Conservation (phyloP, 2,113 vertebrate species). For the Propithecus coquereli region DNA sequence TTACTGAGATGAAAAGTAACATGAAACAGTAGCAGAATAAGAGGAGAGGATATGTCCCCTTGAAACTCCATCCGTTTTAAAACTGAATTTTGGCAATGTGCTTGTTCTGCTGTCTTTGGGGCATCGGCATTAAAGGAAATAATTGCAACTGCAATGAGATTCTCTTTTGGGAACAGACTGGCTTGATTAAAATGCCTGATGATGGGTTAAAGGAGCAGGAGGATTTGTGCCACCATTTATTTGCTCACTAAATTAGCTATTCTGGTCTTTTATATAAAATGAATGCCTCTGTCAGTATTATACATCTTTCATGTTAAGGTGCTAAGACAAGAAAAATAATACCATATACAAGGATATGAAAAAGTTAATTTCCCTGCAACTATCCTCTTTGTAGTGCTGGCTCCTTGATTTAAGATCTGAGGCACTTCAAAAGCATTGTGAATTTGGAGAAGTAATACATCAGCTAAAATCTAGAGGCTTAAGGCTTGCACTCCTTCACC, state of each 20-base stretch:
- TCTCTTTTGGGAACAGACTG: neutral
- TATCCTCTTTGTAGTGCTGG: slow-evolving; percentile 39
- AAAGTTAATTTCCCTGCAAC: slow-evolving; percentile 59
- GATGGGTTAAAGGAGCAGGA: neutral
- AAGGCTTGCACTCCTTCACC: slow-evolving; percentile 63
- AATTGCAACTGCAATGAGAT: neutral
- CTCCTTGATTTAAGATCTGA: slow-evolving; percentile 69
- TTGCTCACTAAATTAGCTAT: slow-evolving; percentile 50
- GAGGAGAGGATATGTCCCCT: neutral
- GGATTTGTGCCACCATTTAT: slow-evolving; percentile 33
- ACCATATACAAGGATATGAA: slow-evolving; percentile 17
- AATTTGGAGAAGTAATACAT: slow-evolving; percentile 70
- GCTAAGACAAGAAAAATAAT: slow-evolving; percentile 53
- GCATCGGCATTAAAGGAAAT: neutral
- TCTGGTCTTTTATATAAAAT: slow-evolving; percentile 44
- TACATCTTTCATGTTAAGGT: slow-evolving; percentile 19
- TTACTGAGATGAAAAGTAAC: neutral
- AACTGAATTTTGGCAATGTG: slow-evolving; percentile 9
- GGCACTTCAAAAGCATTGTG: slow-evolving; percentile 66
- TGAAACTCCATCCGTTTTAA: slow-evolving; percentile 31
- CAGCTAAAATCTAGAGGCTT: slow-evolving; percentile 71
- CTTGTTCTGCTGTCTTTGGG: neutral
- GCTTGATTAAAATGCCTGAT: neutral
- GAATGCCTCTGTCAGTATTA: neutral
- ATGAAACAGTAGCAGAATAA: neutral